These are phyloP conservation scores for Thamnaconus septentrionalis DNA, from an alignment of 2,113 vertebrate genomes.

Conservation along the genomic window DNA sequence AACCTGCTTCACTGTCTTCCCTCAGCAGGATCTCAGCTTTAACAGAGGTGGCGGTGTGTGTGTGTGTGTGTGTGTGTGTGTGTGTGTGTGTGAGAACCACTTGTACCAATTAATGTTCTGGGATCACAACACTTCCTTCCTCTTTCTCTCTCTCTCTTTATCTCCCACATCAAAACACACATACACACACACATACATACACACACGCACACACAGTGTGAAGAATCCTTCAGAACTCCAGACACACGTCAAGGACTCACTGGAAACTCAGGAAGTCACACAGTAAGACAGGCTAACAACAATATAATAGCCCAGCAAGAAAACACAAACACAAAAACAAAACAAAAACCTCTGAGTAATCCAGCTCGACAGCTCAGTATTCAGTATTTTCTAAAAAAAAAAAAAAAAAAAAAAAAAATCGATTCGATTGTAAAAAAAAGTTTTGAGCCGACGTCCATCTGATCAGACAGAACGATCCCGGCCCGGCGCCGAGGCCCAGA, in stretches of 20 bases:
- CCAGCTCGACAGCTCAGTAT: not conserved
- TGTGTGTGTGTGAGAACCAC: constrained; percentile 63
- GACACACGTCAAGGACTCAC: too few species aligned
- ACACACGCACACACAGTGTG: not conserved
- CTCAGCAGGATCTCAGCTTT: constrained; percentile 46
- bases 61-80: not conserved
- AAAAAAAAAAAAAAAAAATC: constrained; percentile 10
- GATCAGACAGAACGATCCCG: constrained; percentile 39
- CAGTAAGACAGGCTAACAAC: too few species aligned
- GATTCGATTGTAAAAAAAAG: not conserved
- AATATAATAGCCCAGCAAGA: too few species aligned
- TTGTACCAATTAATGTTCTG: constrained; percentile 73
- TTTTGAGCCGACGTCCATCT: constrained; percentile 1
- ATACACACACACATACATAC: not conserved
- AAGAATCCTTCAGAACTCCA: not conserved
- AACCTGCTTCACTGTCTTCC: not conserved
- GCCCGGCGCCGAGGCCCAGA: not conserved
- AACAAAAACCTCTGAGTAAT: too few species aligned
- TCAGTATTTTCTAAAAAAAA: constrained; percentile 1
- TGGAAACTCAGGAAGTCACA: too few species aligned
- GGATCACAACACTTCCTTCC: constrained; percentile 30
- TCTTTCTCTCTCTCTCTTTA: constrained; percentile 1
- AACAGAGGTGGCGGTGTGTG: constrained; percentile 47
- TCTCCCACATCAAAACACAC: not conserved
- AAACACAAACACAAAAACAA: too few species aligned